A percentile compares a stretch with the other conserved stretches of the same genome.
phyloP scores from a whole-genome alignment of 2,797 vertebrate genomes.

The Pristis pectinata region DNA sequence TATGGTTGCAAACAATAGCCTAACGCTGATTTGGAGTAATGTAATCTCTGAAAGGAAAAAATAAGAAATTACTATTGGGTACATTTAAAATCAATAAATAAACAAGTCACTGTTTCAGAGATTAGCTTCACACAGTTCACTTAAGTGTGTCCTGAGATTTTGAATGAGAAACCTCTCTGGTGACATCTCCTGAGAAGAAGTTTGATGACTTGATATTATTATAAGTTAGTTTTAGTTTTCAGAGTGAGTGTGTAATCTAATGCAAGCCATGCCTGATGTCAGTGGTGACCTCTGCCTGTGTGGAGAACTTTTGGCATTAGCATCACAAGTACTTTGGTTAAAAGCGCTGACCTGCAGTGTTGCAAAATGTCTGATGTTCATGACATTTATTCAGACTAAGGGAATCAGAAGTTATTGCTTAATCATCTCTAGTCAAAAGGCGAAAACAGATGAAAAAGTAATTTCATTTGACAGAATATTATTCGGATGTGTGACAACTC shows the following conservation, averaged over 20 bases:
- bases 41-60: not conserved
- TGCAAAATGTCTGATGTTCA: not conserved
- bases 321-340: not conserved
- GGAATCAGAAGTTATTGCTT: conserved; percentile 15
- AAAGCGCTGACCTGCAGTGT: not conserved
- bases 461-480: conserved; percentile 29
- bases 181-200: not conserved
- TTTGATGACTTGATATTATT: not conserved
- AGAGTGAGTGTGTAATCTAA: not conserved
- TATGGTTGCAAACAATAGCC: not conserved
- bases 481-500: conserved; percentile 4
- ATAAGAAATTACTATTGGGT: too few species aligned
- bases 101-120: not conserved
- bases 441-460: not conserved
- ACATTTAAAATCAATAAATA: not conserved
- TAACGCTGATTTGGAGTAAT: not conserved
- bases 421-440: not conserved
- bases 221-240: not conserved
- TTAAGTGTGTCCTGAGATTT: not conserved
- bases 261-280: not conserved
- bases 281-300: not conserved
- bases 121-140: not conserved
- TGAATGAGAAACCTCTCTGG: not conserved
- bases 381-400: not conserved
- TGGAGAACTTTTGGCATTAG: not conserved